Evolutionary conservation across 2,888 invertebrate species (phyloP).

Genomic region (Noctua pronuba): DNA sequence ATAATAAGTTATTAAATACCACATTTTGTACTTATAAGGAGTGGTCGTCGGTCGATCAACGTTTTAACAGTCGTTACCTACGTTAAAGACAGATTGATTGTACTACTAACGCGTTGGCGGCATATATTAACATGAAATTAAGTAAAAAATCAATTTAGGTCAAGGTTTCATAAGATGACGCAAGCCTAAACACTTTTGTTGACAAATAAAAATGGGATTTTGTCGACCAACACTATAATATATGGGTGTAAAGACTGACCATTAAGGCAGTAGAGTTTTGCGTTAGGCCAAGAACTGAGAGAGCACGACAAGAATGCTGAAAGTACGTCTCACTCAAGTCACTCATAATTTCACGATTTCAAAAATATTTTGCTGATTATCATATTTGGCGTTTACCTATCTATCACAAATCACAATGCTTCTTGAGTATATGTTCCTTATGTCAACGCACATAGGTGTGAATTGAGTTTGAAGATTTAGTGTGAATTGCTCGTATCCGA

Average conservation of each 20-base stretch:
- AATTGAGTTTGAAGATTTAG: background rate
- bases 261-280: background rate
- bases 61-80: conserved; percentile 34
- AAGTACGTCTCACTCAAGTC: background rate
- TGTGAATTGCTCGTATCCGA: background rate
- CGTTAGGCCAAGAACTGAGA: background rate
- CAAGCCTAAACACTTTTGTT: conserved; percentile 48
- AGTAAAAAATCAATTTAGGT: conserved; percentile 78
- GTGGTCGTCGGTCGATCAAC: conserved; percentile 24
- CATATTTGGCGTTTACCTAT: background rate
- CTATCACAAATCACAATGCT: background rate
- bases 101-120: conserved; percentile 74
- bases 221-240: background rate
- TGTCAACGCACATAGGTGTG: background rate
- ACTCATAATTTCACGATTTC: background rate
- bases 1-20: conserved; percentile 9
- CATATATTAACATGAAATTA: conserved; percentile 80
- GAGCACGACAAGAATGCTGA: background rate
- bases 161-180: conserved; percentile 78
- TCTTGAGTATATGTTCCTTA: background rate
- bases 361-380: background rate
- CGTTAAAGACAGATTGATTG: conserved; percentile 66
- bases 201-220: conserved; percentile 37
- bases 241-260: background rate
- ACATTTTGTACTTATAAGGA: conserved; percentile 44